Evolutionary conservation across 2,797 vertebrate genomes (phyloP).

Genomic region (Brachymystax lenok): DNA sequence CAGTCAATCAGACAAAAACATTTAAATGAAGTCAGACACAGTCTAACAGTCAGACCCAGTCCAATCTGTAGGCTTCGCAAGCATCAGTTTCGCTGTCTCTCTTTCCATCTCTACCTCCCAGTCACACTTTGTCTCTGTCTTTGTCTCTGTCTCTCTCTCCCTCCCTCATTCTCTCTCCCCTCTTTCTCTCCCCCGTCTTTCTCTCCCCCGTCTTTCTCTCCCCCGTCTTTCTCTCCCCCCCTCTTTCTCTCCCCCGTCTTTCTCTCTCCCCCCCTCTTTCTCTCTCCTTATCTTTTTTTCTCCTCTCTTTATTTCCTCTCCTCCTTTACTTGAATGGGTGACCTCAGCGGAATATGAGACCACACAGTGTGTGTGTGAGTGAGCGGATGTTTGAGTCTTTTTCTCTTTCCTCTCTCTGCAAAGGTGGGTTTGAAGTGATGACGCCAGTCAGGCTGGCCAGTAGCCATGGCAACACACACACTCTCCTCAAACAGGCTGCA

Average conservation of each 20-base stretch:
- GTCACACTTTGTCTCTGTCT: neutral
- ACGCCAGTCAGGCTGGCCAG: conserved; percentile 54
- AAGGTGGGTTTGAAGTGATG: conserved; percentile 76
- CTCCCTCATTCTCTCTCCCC: neutral
- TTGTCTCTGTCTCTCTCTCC: neutral
- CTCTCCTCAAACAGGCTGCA: conserved; percentile 15
- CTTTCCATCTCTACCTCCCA: neutral
- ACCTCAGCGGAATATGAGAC: conserved; percentile 63
- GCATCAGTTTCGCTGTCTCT: conserved; percentile 10
- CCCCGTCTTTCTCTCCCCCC: neutral
- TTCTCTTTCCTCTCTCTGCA: conserved; percentile 57
- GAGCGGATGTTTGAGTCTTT: conserved; percentile 40
- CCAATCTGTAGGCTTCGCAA: conserved; percentile 63
- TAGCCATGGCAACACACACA: conserved; percentile 62
- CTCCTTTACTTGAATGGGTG: conserved; percentile 44
- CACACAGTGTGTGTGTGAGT: conserved; percentile 18
- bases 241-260: neutral
- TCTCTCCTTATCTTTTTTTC: neutral
- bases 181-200: neutral
- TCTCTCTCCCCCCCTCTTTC: neutral
- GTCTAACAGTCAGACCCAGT: conserved; percentile 48
- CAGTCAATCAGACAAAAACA: too few relatives aligned
- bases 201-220: too few relatives aligned
- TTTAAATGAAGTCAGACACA: conserved; percentile 23
- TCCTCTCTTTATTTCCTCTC: neutral